phyloP scores from a whole-genome alignment of 2,888 invertebrate genomes.

The Xanthostigma xanthostigma region DNA sequence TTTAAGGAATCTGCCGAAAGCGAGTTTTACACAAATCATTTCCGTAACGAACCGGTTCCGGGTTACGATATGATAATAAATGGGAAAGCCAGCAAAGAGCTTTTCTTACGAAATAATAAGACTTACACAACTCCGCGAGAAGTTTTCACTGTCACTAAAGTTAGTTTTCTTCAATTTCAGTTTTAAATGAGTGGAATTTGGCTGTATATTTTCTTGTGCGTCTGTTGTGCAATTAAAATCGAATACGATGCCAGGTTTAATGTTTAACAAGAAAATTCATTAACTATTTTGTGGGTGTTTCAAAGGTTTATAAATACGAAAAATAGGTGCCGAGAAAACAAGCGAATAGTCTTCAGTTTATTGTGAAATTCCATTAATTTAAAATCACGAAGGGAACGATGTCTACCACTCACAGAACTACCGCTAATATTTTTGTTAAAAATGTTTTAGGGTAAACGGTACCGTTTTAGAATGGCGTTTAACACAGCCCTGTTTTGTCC shows the following conservation, averaged over 20 bases:
- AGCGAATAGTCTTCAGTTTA: too few species aligned
- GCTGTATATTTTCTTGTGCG: too few species aligned
- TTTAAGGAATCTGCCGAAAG: constrained; percentile 17
- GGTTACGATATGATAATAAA: constrained; percentile 20
- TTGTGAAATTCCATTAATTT: not conserved
- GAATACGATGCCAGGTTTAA: too few species aligned
- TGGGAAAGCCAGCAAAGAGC: constrained; percentile 17
- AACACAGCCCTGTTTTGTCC: constrained; percentile 27
- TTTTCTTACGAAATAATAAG: constrained; percentile 11
- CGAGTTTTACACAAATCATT: constrained; percentile 16
- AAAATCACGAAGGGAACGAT: not conserved
- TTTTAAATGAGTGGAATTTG: not conserved
- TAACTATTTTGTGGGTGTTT: too few species aligned
- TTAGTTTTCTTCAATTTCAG: constrained; percentile 7
- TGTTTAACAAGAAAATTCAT: too few species aligned
- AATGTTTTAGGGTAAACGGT: constrained; percentile 10
- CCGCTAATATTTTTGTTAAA: not conserved
- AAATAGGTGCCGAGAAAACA: too few species aligned
- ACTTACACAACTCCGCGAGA: constrained; percentile 16
- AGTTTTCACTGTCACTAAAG: constrained; percentile 17
- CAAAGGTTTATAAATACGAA: too few species aligned
- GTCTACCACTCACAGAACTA: not conserved
- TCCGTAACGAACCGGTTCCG: constrained; percentile 11
- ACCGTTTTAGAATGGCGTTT: constrained; percentile 24
- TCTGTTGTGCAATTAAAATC: too few species aligned